These are phyloP conservation scores for Nomada hirtipes DNA, from an alignment of 2,888 invertebrate genomes.

Conservation along the genomic window DNA sequence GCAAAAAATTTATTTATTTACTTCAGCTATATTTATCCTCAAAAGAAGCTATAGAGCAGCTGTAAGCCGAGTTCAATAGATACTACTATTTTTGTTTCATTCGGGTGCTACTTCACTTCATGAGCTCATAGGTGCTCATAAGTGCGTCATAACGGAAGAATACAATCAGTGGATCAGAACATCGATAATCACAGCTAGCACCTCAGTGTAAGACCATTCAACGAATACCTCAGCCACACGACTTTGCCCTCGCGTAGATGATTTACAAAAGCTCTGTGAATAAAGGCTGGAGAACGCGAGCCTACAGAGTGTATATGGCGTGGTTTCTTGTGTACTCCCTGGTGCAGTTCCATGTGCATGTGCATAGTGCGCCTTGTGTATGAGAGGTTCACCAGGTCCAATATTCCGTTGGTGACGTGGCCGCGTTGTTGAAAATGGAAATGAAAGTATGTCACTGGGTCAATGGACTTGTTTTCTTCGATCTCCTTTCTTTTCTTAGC, in stretches of 20 bases:
- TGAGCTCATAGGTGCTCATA: too few species aligned
- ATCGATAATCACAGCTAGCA: neutral
- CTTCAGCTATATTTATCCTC: too few species aligned
- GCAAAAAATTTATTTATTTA: too few species aligned
- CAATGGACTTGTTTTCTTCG: constrained; percentile 71
- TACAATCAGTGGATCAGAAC: too few species aligned
- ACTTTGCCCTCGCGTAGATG: neutral
- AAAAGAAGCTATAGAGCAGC: too few species aligned
- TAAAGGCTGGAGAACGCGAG: neutral
- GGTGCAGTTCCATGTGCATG: neutral
- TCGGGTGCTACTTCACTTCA: too few species aligned
- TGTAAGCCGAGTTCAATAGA: too few species aligned
- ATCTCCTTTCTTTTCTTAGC: constrained; percentile 22
- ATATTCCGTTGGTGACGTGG: constrained; percentile 49
- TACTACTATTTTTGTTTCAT: too few species aligned
- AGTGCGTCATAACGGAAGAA: too few species aligned
- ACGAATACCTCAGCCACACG: neutral
- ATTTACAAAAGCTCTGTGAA: constrained; percentile 13
- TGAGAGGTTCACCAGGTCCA: constrained; percentile 20
- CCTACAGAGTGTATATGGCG: neutral
- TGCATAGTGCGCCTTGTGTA: neutral
- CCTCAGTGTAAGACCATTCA: neutral
- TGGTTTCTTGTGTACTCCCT: neutral
- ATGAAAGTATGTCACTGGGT: constrained; percentile 79
- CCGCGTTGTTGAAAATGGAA: constrained; percentile 68